phyloP scores from a whole-genome alignment of 2,888 invertebrate species.

The Callyntrura guangdongensis region DNA sequence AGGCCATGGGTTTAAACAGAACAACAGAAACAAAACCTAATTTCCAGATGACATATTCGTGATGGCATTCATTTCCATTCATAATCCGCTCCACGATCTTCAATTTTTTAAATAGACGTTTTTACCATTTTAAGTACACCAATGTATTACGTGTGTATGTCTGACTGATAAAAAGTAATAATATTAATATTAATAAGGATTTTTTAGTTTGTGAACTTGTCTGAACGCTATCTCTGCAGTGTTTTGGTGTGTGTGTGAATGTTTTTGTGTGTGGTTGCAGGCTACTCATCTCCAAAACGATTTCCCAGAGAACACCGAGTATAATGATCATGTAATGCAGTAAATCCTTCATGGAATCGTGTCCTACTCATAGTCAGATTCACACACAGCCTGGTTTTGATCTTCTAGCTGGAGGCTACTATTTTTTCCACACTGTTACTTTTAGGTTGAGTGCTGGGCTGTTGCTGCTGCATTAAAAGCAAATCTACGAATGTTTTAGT shows the following conservation, averaged over 20 bases:
- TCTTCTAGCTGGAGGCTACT: background rate
- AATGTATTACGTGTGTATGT: background rate
- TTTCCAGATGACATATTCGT: background rate
- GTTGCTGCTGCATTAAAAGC: no score
- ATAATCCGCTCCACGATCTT: slow-evolving; percentile 10
- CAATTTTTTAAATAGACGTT: background rate
- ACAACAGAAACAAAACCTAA: background rate
- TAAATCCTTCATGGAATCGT: background rate
- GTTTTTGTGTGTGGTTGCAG: background rate
- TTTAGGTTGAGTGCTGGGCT: background rate
- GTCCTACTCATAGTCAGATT: background rate
- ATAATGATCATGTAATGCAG: slow-evolving; percentile 11
- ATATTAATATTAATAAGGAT: background rate
- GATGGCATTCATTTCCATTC: background rate
- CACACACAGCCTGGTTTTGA: background rate
- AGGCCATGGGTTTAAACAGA: no score
- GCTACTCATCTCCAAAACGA: no score
- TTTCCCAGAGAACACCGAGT: no score
- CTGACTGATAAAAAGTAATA: background rate
- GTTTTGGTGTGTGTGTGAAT: background rate
- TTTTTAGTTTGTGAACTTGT: background rate
- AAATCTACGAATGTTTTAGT: no score
- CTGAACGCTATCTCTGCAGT: background rate
- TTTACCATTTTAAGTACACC: background rate
- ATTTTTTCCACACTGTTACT: background rate